Base-by-base conservation (phyloP, 2,888 invertebrate species). In the Himalopsyche kuldschensis region DNA sequence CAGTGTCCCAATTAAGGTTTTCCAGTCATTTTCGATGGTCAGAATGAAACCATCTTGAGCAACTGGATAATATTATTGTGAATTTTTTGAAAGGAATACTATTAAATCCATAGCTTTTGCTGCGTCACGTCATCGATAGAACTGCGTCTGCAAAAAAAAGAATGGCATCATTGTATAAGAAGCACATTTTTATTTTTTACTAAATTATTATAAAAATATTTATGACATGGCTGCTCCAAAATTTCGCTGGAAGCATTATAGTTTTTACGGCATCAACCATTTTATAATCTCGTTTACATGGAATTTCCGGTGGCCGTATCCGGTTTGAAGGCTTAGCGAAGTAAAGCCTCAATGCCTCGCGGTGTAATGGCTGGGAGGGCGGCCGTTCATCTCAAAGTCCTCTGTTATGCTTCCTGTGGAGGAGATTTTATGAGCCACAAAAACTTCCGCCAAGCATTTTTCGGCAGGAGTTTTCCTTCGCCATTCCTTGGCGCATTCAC, bases 231-330 rank as follows among this genome's bases (percentile, higher is more conserved):
- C 15, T 11, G 3, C 41, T 35, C 41, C 2, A 2, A 41, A 41
- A 55, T 30, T 69, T 4, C 4, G 15, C 15, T 69, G 69, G 10
- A 69, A 27, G 15, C 27, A 69, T 69, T 11, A 69, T 69, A 77
- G 76, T 82, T 55, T 69, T 32, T 78, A 82, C 55, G 69, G 15
- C 46, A 78, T 46, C 78, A 78, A 82, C 78, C 82, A 78, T 82
- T 82, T 82, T 78, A 78, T 47, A 78, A 82, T 82, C 82, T 78
- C 82, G 78, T 82, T 82, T 82, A 82, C 82, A 82, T 82, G 82
- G 31, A 46, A 78, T 78, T 77, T 78, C 82, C 27, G 69, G 69
- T 20, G 20, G 41, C 46, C 32, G 77, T 63, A 78, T 31, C 69
- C n/a, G 63, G 41, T 20, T 47, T 32, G 82, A 63, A 32, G 27